Base-by-base conservation (phyloP, 2,797 vertebrate species). In the Arrhamphus sclerolepis region DNA sequence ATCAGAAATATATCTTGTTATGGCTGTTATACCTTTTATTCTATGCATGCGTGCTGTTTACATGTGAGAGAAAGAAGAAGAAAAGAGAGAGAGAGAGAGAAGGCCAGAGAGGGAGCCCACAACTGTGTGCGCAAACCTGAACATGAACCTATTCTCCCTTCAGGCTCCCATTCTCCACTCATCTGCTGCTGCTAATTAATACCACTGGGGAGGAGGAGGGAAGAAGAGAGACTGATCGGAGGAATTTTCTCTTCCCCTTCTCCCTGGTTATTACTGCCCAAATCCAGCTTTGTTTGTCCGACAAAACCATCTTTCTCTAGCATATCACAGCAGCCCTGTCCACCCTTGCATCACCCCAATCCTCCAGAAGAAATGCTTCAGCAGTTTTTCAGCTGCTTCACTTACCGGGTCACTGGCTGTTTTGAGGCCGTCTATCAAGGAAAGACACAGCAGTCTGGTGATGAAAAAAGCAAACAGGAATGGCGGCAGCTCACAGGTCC, bases 181-280 rank as follows among this genome's bases (percentile, higher is more conserved):
- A 89, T 89, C 84, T 89, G 84, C 86, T 87, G 77, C 84, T 84
- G 79, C 85, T 90, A 91, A 91, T 92, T 90, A 89, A 90, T 88
- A 89, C 89, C 84, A 91, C 86, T 85, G 86, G 81, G 86, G 89
- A 86, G 82, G 81, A 82, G 75, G 78, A 81, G 76, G 68, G 62
- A 67, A 76, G 58, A 62, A 82, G 70, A 75, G 57, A 66, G 80
- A 78, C 72, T 51, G 63, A 72, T 70, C 50, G 72, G 69, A 71
- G 72, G 70, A 72, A 76, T 80, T 67, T 73, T 66, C 28, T 82
- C 54, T 18, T 29, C 76, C 69, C 59, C 64, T 69, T 79, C 78
- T 84, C 75, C 44, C 17, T 24, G 64, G 61, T 66, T 58, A 58
- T 54, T 44, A 20, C 31, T 60, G 71, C 81, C 73, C 69, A 44